A percentile compares a stretch with the other conserved stretches of the same genome.
These are phyloP conservation scores for Halcyon malimbica DNA, from an alignment of 2,113 vertebrate species.

Conservation along the genomic window DNA sequence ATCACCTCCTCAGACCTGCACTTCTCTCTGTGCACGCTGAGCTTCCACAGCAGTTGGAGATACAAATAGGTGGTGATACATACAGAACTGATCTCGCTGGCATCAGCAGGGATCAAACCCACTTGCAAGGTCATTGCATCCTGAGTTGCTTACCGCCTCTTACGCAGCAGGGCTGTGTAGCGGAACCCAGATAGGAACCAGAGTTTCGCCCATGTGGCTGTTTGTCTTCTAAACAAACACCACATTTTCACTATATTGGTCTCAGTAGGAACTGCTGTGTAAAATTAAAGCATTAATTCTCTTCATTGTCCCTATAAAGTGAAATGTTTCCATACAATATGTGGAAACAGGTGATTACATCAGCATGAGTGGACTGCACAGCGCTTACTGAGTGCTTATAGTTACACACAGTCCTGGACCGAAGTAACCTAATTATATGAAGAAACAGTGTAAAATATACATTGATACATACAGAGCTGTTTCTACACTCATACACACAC, in stretches of 20 bases:
- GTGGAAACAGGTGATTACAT: neutral
- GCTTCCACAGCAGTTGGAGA: neutral
- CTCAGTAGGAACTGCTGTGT: neutral
- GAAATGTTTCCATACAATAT: neutral
- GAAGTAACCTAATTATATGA: neutral
- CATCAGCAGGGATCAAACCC: neutral
- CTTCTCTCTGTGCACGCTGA: neutral
- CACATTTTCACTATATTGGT: neutral
- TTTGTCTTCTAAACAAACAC: neutral
- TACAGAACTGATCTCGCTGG: neutral
- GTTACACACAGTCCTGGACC: neutral
- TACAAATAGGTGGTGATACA: neutral
- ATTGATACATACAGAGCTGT: neutral
- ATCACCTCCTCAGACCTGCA: neutral
- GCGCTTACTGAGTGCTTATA: neutral
- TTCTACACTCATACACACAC: fast-evolving
- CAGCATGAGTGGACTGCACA: neutral
- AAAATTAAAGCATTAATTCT: neutral
- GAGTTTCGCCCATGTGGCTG: neutral
- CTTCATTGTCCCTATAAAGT: neutral
- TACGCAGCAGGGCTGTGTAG: neutral
- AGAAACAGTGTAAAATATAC: neutral
- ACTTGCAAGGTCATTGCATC: fast-evolving
- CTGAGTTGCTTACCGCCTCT: neutral
- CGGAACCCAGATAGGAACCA: neutral